These are phyloP conservation scores for Cryptops parisi DNA, from an alignment of 2,888 invertebrate species.

Conservation along the genomic window DNA sequence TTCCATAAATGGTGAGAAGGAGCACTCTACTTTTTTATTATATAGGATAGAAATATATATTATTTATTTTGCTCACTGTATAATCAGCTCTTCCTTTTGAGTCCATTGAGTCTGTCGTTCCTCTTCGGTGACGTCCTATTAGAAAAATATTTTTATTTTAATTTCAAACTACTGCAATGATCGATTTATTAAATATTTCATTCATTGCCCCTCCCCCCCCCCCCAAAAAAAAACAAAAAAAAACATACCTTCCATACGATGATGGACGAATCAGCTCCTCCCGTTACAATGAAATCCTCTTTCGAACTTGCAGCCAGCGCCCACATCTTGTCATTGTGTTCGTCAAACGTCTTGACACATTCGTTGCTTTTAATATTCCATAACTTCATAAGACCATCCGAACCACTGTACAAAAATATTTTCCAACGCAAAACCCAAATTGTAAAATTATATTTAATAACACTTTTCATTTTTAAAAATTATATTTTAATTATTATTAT, in stretches of 20 bases:
- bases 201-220: too few relatives aligned
- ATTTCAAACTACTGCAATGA: neutral
- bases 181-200: neutral
- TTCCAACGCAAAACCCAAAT: too few relatives aligned
- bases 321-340: slow-evolving; percentile 78
- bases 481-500: neutral
- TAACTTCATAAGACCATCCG: slow-evolving; percentile 83
- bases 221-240: too few relatives aligned
- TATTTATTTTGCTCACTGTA: slow-evolving; percentile 12
- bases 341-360: slow-evolving; percentile 69
- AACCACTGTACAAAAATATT: slow-evolving; percentile 11
- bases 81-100: slow-evolving; percentile 34
- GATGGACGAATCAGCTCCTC: slow-evolving; percentile 74
- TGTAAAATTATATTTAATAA: too few relatives aligned
- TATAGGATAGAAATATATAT: neutral
- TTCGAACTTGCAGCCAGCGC: slow-evolving; percentile 51
- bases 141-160: neutral
- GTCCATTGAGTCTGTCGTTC: slow-evolving; percentile 40
- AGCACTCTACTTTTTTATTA: slow-evolving; percentile 4
- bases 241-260: slow-evolving; percentile 52
- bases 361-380: slow-evolving; percentile 85
- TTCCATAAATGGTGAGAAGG: too few relatives aligned
- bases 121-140: slow-evolving; percentile 59
- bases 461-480: neutral
- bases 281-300: slow-evolving; percentile 58